Evolutionary conservation across 2,113 vertebrate species (phyloP).

Genomic region (Oxyura jamaicensis): DNA sequence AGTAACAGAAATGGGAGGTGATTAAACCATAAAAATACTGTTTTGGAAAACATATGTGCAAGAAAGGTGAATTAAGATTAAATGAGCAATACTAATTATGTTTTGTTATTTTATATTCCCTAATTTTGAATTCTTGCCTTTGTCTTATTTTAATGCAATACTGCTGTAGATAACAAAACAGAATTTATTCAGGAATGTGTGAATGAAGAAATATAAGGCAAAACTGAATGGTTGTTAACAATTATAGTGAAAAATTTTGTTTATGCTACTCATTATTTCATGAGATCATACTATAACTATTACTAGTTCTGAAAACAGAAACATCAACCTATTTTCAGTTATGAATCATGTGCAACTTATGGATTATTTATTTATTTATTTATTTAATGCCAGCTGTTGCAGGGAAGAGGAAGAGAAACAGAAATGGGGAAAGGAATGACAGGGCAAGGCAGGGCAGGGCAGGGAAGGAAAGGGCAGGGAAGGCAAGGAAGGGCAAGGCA

Average conservation of each 20-base stretch:
- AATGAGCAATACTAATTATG: fast-evolving
- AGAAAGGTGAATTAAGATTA: background rate
- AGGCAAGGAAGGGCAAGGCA: too few species aligned
- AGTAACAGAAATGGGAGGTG: background rate
- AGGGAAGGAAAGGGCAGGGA: too few species aligned
- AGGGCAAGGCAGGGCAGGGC: background rate
- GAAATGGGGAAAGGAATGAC: too few species aligned
- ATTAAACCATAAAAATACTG: background rate
- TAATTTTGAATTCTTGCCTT: background rate
- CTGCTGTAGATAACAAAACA: background rate
- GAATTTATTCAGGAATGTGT: background rate
- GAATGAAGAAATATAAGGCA: background rate
- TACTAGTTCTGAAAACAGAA: background rate
- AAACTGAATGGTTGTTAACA: background rate
- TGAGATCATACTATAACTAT: background rate
- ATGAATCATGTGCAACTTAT: background rate
- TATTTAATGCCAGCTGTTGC: too few species aligned
- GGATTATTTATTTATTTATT: too few species aligned
- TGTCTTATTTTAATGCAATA: background rate
- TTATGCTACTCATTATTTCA: background rate
- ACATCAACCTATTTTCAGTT: background rate
- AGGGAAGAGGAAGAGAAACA: too few species aligned
- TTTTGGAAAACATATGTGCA: background rate
- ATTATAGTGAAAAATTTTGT: background rate
- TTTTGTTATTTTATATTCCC: background rate